Evolutionary conservation across 2,888 invertebrate genomes (phyloP).

Genomic region (Aspidapion aeneum): DNA sequence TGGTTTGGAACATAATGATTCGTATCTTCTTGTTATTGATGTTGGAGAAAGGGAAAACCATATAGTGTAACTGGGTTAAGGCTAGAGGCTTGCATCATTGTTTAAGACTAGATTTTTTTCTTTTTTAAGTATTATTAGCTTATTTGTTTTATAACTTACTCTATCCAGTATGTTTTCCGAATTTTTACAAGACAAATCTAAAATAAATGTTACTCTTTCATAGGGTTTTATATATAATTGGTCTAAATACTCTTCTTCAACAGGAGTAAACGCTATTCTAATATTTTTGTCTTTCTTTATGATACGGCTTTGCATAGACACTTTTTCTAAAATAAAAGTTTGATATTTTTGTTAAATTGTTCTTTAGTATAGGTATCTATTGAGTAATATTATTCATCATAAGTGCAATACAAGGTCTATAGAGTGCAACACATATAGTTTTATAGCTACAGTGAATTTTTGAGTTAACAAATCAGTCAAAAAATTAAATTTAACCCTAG

Average conservation of each 20-base stretch:
- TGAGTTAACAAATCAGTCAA: too few species aligned
- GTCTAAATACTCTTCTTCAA: neutral
- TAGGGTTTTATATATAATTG: neutral
- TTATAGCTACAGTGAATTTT: too few species aligned
- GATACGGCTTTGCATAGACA: neutral
- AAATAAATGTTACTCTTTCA: constrained; percentile 22
- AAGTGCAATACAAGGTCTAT: too few species aligned
- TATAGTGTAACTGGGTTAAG: neutral
- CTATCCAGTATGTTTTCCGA: constrained; percentile 16
- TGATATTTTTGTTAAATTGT: neutral
- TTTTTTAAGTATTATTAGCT: too few species aligned
- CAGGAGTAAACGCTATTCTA: neutral
- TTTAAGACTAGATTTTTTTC: too few species aligned
- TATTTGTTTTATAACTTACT: too few species aligned
- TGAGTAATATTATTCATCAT: too few species aligned
- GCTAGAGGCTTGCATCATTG: neutral
- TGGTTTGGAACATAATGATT: too few species aligned
- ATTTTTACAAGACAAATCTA: constrained; percentile 23
- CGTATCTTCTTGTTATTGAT: too few species aligned
- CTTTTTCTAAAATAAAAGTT: neutral
- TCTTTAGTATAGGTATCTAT: neutral
- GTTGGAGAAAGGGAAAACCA: too few species aligned
- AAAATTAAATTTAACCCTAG: too few species aligned
- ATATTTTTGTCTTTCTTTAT: neutral
- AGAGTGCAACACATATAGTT: too few species aligned